Conservation (phyloP, 2,888 invertebrate genomes). For the Pachycephus smyrnensis region DNA sequence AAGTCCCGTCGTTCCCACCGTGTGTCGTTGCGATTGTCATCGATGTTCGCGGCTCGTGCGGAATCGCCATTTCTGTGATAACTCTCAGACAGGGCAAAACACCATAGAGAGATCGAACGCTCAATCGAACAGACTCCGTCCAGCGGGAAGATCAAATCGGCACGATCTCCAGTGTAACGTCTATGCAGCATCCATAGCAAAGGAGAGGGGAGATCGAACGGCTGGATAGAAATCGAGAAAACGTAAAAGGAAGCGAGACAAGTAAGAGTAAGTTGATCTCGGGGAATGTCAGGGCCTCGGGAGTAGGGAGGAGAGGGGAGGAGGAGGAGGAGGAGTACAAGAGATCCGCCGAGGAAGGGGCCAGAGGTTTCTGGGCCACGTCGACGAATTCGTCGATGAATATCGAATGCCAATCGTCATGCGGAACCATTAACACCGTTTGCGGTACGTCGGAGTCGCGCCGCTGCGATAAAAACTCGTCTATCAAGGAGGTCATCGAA, state of each 20-base stretch:
- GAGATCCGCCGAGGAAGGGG: background rate
- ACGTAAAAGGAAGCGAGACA: conserved; percentile 9
- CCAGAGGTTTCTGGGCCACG: background rate
- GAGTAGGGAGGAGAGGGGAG: background rate
- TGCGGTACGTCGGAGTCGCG: background rate
- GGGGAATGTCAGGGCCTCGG: background rate
- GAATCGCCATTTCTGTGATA: background rate
- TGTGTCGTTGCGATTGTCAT: background rate
- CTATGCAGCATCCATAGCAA: background rate
- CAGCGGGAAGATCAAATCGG: no score
- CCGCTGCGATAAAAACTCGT: background rate
- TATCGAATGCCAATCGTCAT: background rate
- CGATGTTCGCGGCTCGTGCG: background rate
- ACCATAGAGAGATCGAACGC: background rate
- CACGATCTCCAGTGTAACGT: no score
- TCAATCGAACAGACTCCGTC: no score
- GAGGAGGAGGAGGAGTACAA: background rate
- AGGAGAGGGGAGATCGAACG: conserved; percentile 1
- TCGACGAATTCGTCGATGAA: background rate
- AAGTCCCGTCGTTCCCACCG: background rate
- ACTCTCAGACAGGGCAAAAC: background rate
- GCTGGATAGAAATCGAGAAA: background rate
- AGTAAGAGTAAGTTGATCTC: background rate
- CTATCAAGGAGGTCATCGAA: background rate
- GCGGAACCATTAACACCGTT: background rate